Percentiles rank a stretch among this genome's conserved stretches.
Evolutionary conservation across 64 coral and sea anemone species (phyloP).

Genomic region (Cladopsammia gracilis): DNA sequence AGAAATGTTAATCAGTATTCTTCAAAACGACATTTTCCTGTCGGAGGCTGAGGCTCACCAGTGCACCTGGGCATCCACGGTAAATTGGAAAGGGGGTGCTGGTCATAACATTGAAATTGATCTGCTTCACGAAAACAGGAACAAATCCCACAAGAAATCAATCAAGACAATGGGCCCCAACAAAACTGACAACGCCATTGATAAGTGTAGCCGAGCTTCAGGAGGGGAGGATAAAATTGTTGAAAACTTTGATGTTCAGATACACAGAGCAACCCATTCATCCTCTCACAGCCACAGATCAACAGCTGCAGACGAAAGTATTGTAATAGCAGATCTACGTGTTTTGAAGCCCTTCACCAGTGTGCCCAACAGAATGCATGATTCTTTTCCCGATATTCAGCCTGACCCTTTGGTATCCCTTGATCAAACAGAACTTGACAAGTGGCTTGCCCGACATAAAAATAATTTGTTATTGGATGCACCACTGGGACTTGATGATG

Average conservation of each 20-base stretch:
- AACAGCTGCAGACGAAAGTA: constrained; percentile 1
- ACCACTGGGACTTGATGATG: too few relatives aligned
- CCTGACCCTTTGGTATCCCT: background rate
- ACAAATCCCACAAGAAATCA: constrained; percentile 23
- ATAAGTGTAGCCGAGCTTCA: constrained; percentile 28
- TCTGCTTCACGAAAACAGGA: constrained; percentile 54
- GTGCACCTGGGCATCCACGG: constrained; percentile 24
- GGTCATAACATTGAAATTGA: constrained; percentile 52
- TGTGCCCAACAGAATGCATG: background rate
- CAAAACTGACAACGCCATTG: constrained; percentile 22
- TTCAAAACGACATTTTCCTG: constrained; percentile 38
- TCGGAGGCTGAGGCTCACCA: constrained; percentile 30
- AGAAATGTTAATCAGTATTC: constrained; percentile 54
- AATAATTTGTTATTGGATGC: too few relatives aligned
- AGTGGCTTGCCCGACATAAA: too few relatives aligned
- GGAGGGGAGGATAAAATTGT: constrained; percentile 32
- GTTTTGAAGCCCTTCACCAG: background rate
- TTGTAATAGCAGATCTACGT: background rate
- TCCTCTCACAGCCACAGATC: background rate
- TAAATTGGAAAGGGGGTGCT: constrained; percentile 47
- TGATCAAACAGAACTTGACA: background rate
- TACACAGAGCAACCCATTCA: background rate
- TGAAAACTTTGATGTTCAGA: constrained; percentile 37
- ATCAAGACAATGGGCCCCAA: background rate
- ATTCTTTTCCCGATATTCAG: constrained; percentile 1